Evolutionary conservation across 2,113 vertebrate genomes (phyloP).

Genomic region (Ophiodon elongatus): DNA sequence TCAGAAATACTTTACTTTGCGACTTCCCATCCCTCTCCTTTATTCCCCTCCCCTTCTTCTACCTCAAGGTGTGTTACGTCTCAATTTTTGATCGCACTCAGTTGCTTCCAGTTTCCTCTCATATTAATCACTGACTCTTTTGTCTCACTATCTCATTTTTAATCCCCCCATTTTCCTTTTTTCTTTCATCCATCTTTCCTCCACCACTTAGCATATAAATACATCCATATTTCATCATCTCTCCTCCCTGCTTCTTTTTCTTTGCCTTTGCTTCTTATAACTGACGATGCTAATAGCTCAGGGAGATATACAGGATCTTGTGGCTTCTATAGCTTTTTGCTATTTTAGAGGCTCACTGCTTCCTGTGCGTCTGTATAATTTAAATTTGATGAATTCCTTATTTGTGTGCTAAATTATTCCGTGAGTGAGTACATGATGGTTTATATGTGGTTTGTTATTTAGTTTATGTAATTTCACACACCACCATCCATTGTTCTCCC

Average conservation of each 20-base stretch:
- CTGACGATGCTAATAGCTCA: constrained; percentile 37
- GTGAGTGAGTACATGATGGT: constrained; percentile 3
- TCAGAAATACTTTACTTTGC: constrained; percentile 10
- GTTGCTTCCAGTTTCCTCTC: not conserved
- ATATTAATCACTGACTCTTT: not conserved
- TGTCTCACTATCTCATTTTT: not conserved
- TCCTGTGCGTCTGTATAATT: constrained; percentile 49
- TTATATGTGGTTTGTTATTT: constrained; percentile 34
- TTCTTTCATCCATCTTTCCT: constrained; percentile 30
- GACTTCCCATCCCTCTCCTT: not conserved
- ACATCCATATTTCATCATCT: constrained; percentile 3
- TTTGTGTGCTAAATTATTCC: constrained; percentile 26
- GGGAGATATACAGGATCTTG: constrained; percentile 17
- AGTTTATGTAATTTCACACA: constrained; percentile 51
- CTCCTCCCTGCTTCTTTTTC: not conserved
- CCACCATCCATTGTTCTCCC: constrained; percentile 9
- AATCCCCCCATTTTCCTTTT: constrained; percentile 8
- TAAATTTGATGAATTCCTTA: constrained; percentile 60
- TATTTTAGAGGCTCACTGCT: constrained; percentile 51
- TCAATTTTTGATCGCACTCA: not conserved
- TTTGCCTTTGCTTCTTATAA: constrained; percentile 14
- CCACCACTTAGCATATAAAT: not conserved
- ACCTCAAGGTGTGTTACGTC: not conserved
- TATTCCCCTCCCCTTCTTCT: not conserved
- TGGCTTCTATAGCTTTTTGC: constrained; percentile 30